A percentile compares a stretch with the other conserved stretches of the same genome.
Evolutionary conservation across 2,113 vertebrate genomes (phyloP).

Genomic region (Microcebus ravelobensis): DNA sequence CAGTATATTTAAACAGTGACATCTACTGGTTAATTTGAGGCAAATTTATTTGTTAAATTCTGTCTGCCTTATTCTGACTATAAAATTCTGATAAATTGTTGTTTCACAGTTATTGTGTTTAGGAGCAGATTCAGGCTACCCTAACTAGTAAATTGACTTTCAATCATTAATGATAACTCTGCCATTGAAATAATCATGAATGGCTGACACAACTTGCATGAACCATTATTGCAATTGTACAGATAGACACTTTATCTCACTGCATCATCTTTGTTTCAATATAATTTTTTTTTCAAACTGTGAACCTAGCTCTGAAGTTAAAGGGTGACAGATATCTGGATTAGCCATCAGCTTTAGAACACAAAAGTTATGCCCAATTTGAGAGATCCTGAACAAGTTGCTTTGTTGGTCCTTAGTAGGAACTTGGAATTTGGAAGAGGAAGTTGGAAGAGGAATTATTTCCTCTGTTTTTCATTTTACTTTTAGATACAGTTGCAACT

Average conservation of each 20-base stretch:
- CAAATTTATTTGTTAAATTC: slow-evolving; percentile 23
- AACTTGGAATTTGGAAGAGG: background rate
- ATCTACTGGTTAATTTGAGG: slow-evolving; percentile 63
- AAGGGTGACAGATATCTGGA: background rate
- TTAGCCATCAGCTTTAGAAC: background rate
- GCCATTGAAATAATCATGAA: background rate
- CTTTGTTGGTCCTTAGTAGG: background rate
- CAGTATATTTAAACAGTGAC: slow-evolving; percentile 63
- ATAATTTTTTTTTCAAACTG: background rate
- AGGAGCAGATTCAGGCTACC: background rate
- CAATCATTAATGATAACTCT: background rate
- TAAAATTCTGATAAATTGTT: background rate
- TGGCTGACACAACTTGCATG: background rate
- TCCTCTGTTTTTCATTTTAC: background rate
- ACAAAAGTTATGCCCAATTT: background rate
- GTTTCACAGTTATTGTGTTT: background rate
- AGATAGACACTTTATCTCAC: background rate
- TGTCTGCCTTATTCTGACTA: background rate
- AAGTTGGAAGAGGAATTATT: background rate
- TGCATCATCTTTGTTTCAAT: background rate
- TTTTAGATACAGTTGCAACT: background rate
- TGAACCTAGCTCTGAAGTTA: background rate
- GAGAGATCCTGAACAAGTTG: background rate
- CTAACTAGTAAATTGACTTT: background rate
- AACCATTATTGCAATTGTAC: background rate